Conservation (phyloP, 2,888 invertebrate species). For the Labia minor region DNA sequence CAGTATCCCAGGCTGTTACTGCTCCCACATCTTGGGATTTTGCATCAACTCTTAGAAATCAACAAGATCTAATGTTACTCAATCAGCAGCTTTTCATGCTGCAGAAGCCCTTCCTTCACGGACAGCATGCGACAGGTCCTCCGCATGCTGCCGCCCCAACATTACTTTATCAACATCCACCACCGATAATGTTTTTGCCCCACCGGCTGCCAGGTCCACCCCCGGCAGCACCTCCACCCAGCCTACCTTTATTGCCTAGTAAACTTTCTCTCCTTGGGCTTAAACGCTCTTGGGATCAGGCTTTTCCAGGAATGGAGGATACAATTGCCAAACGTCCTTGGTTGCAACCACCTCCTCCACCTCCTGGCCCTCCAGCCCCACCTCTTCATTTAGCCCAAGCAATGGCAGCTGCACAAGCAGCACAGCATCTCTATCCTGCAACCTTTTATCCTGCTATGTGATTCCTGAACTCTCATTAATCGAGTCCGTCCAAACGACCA, state of each 20-base stretch:
- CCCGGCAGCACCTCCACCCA: slow-evolving; percentile 20
- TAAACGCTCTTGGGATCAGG: slow-evolving; percentile 61
- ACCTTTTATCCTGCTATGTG: slow-evolving; percentile 40
- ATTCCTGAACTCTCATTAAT: neutral
- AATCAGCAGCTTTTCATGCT: slow-evolving; percentile 56
- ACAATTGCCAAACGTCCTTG: slow-evolving; percentile 26
- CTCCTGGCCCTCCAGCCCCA: slow-evolving; percentile 31
- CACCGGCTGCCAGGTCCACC: slow-evolving; percentile 42
- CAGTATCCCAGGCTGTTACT: slow-evolving; percentile 25
- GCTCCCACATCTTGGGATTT: slow-evolving; percentile 21
- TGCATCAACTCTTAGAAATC: slow-evolving; percentile 16
- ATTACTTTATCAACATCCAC: neutral
- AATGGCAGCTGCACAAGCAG: slow-evolving; percentile 38
- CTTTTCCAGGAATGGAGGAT: slow-evolving; percentile 45
- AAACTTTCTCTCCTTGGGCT: slow-evolving; percentile 34
- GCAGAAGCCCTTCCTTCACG: slow-evolving; percentile 34
- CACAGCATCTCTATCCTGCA: slow-evolving; percentile 46
- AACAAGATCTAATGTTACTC: slow-evolving; percentile 22
- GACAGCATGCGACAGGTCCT: slow-evolving; percentile 32
- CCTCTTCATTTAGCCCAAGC: slow-evolving; percentile 34
- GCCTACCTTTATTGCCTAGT: slow-evolving; percentile 19
- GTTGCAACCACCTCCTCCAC: slow-evolving; percentile 29
- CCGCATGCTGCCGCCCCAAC: neutral
- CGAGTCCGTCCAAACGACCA: neutral
- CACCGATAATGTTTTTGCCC: neutral